Evolutionary conservation across 2,797 vertebrate genomes (phyloP), one percentile per base, ranked within the genome.

Genomic region (Bradypodion pumilum): DNA sequence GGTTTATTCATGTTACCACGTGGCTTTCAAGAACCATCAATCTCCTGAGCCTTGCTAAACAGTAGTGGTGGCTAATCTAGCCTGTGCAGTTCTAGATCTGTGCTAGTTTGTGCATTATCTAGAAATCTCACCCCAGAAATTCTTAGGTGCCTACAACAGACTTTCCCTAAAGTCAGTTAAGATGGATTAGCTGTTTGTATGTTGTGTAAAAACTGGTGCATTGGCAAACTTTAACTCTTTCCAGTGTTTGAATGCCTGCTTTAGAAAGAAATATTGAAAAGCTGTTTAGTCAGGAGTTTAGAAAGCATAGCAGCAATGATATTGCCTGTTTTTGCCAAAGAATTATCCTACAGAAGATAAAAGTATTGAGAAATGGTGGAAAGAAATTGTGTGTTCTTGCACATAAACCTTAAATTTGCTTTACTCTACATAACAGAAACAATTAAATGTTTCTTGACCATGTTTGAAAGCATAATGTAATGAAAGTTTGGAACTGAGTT

Each of bases 291-390:
- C 65, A 69, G 78, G 73, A 65, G 69, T 81, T 75, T 0, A 4
- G n/a, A n/a, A 85, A 80, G 37, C 74, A 4, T 29, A n/a, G 87
- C 73, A 66, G 68, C 84, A 0, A 12, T 70, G 13, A n/a, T 74
- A 27, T 66, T 13, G 2, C 25, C 60, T 0, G 0, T 70, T 52
- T 90, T 80, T 85, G 89, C 90, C 89, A 90, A 89, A 92, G 86
- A 81, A 87, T 87, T 86, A 25, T 86, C 59, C 4, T 56, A 2
- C 0, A 0, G 1, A 84, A 89, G 82, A 78, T 78, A 85, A 85
- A 78, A 82, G 74, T 23, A 84, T 86, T 84, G 80, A 87, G 78
- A 66, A 86, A 85, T 74, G 27, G 59, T 69, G 0, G 5, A 63
- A 65, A 35, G 65, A 90, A 82, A 79, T 49, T 42, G 27, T 35